phyloP scores from a whole-genome alignment of 2,888 invertebrate species.

The Ditula angustiorana region DNA sequence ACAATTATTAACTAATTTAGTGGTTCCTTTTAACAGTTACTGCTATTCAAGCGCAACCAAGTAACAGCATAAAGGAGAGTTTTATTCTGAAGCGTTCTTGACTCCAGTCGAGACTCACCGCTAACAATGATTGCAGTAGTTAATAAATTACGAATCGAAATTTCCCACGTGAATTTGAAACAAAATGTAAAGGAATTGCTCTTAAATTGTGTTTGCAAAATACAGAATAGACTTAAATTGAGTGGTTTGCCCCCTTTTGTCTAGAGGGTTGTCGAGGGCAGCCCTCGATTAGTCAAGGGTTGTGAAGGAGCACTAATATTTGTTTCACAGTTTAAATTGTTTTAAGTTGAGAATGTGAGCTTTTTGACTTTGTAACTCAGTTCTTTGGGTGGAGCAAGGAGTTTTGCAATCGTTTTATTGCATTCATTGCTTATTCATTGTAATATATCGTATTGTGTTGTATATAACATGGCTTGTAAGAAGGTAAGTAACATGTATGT shows the following conservation, averaged over 20 bases:
- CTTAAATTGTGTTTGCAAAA: slow-evolving; percentile 75
- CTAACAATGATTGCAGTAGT: neutral
- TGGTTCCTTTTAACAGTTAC: neutral
- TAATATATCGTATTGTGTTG: no score
- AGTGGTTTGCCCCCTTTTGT: slow-evolving; percentile 68
- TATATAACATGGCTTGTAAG: no score
- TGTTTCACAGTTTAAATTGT: slow-evolving; percentile 14
- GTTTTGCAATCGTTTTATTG: neutral
- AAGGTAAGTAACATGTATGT: no score
- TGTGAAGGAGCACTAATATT: neutral
- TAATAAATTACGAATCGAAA: slow-evolving; percentile 22
- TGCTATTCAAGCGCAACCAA: neutral
- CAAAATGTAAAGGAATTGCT: slow-evolving; percentile 60
- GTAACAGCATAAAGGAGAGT: neutral
- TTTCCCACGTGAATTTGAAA: slow-evolving; percentile 71
- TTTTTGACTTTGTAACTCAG: slow-evolving; percentile 9
- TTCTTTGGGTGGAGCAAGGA: neutral
- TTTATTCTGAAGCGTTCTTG: neutral
- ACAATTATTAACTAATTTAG: neutral
- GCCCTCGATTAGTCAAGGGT: slow-evolving; percentile 21
- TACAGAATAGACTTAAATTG: slow-evolving; percentile 80
- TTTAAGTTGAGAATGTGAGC: slow-evolving; percentile 3
- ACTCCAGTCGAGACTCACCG: neutral
- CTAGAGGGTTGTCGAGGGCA: slow-evolving; percentile 45
- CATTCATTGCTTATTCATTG: neutral